A percentile compares a stretch with the other conserved stretches of the same genome.
Conservation (phyloP, 2,113 vertebrate species). For the Paradisaea rubra region DNA sequence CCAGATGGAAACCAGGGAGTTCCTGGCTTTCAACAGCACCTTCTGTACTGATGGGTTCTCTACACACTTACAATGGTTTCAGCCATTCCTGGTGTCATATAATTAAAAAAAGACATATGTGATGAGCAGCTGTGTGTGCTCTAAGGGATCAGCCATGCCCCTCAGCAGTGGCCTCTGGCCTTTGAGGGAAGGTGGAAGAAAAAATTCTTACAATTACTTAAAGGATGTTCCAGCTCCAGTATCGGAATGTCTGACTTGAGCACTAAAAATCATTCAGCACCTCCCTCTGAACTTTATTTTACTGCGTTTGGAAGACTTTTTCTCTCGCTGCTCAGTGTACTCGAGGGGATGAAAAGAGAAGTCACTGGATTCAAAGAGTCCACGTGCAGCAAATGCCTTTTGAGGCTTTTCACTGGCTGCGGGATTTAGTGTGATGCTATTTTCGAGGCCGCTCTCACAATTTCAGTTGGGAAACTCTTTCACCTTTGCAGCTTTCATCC, state of each 20-base stretch:
- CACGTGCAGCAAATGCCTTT: neutral
- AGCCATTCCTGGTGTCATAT: fast-evolving
- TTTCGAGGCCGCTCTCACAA: neutral
- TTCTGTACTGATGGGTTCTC: neutral
- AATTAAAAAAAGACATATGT: neutral
- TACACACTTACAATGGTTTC: neutral
- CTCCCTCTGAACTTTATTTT: neutral
- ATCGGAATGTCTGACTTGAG: neutral
- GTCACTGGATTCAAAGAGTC: constrained; percentile 9
- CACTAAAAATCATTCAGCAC: neutral
- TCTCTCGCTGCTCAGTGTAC: neutral
- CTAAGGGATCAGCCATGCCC: neutral
- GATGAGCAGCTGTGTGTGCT: too few species aligned
- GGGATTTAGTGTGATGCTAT: neutral
- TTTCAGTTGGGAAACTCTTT: neutral
- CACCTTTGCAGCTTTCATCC: constrained; percentile 7
- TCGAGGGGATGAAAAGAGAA: neutral
- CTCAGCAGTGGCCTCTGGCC: neutral
- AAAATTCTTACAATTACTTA: neutral
- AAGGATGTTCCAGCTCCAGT: neutral
- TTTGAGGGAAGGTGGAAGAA: neutral
- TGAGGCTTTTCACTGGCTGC: neutral
- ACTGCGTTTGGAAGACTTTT: neutral
- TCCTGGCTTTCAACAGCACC: neutral
- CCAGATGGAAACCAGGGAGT: neutral